Percentiles rank a stretch among this genome's conserved stretches.
Evolutionary conservation across 2,888 invertebrate species (phyloP).

Genomic region (Nymphalis c-album): DNA sequence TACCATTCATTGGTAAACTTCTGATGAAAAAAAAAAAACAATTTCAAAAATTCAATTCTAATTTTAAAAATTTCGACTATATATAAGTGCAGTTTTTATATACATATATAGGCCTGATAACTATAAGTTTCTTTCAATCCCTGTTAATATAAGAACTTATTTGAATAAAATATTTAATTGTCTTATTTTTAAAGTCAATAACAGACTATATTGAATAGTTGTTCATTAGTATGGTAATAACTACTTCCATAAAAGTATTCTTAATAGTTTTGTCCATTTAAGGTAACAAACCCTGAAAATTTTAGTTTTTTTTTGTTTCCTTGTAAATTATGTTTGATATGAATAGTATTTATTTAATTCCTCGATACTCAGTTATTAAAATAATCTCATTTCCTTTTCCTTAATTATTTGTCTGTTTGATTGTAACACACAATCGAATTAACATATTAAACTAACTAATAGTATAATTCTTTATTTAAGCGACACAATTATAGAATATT

Average conservation of each 20-base stretch:
- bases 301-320: not conserved
- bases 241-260: not conserved
- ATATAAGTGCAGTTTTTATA: no score
- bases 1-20: not conserved
- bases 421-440: no score
- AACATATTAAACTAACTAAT: no score
- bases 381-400: no score
- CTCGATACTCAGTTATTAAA: not conserved
- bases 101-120: no score
- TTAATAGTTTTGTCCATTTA: constrained; percentile 3
- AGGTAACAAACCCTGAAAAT: not conserved
- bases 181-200: not conserved
- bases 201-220: not conserved
- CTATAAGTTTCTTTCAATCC: no score
- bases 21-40: no score
- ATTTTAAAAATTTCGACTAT: not conserved
- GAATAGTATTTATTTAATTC: not conserved
- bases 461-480: no score
- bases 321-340: not conserved
- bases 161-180: not conserved
- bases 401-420: no score
- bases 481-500: no score
- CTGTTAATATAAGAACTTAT: no score
- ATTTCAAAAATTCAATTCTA: no score
- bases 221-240: not conserved